Percentiles rank a stretch among this genome's conserved stretches.
phyloP scores from a whole-genome alignment of 37 sponge, comb jelly and placozoan species.

The Spongilla lacustris region DNA sequence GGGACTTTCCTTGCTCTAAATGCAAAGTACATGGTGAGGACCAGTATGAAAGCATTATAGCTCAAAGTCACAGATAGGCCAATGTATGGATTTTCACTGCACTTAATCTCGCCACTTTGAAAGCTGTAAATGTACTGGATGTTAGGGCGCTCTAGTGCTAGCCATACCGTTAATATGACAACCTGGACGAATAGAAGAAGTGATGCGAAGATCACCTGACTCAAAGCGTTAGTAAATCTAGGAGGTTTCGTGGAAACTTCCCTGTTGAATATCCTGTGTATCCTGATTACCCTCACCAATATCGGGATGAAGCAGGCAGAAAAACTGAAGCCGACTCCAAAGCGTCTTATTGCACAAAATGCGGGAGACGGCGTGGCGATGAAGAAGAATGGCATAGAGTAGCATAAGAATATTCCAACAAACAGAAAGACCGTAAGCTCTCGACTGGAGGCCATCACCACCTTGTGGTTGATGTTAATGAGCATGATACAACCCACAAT shows the following conservation, averaged over 20 bases:
- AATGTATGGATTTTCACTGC: slow-evolving; percentile 29
- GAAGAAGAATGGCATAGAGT: slow-evolving; percentile 41
- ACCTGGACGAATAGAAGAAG: slow-evolving; percentile 31
- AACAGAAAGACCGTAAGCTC: slow-evolving; percentile 72
- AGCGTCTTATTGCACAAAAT: slow-evolving; percentile 50
- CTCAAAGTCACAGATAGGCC: slow-evolving; percentile 33
- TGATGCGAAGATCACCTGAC: slow-evolving; percentile 45
- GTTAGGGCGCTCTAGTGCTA: slow-evolving; percentile 38
- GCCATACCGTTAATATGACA: slow-evolving; percentile 31
- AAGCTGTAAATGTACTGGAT: not conserved
- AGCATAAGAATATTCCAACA: slow-evolving; percentile 51
- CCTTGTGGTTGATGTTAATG: slow-evolving; percentile 23
- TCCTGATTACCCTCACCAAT: slow-evolving; percentile 65
- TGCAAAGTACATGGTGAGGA: slow-evolving; percentile 55
- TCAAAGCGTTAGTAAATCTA: slow-evolving; percentile 22
- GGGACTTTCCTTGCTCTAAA: slow-evolving; percentile 69
- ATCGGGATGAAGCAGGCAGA: slow-evolving; percentile 61
- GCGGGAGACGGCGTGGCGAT: slow-evolving; percentile 35
- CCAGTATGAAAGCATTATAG: slow-evolving; percentile 49
- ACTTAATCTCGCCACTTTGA: slow-evolving; percentile 23
- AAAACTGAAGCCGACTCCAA: slow-evolving; percentile 52
- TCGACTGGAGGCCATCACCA: slow-evolving; percentile 78
- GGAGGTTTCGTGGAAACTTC: slow-evolving; percentile 11
- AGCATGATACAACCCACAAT: slow-evolving; percentile 32
- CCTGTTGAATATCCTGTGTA: slow-evolving; percentile 65